Base-by-base conservation (phyloP, 1,140 invertebrate genomes). In the Trachymyrmex septentrionalis region DNA sequence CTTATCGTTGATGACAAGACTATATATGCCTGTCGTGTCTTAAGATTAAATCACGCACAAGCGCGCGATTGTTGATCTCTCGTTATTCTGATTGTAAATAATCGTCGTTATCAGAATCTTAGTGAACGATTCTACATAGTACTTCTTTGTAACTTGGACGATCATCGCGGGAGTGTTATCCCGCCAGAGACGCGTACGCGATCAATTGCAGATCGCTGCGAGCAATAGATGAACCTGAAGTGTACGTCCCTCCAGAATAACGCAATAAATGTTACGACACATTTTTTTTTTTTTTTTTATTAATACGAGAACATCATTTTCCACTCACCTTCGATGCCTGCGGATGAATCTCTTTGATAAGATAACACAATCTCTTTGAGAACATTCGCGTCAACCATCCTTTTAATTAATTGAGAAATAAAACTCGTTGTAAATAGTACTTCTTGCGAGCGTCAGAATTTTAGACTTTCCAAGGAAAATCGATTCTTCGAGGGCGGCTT, bases 81-180 rank as follows among this genome's bases (percentile, higher is more conserved):
- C 85, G 34, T 84, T 81, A 50, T n/a, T n/a, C n/a, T n/a, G n/a
- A n/a, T 24, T 90, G 87, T 87, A 78, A 89, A 89, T 87, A 87
- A 89, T 61, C 50, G 30, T 55, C 48, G 38, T 67, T 67, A 30
- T 38, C 44, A 34, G 30, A 64, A 50, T 50, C 48, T 27, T 14
- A 38, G 44, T 27, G 59, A 53, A 24, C 24, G 48, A 7, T 44
- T 53, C 27, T 34, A 5, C 50, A n/a, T 50, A 3, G 16, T 24
- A 64, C 44, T 64, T 63, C 10, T 76, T 64, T 55, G 48, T 64
- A 75, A 38, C 30, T 19, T n/a, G 14, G 9, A 64, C 21, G 38
- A 64, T 38, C 19, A 59, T 19, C 59, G 14, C 12, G 53, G 3
- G 38, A 50, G 44, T 53, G 30, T 21, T 19, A 57, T 21, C n/a